phyloP scores from a whole-genome alignment of 2,113 vertebrate species.

The Hipposideros armiger region DNA sequence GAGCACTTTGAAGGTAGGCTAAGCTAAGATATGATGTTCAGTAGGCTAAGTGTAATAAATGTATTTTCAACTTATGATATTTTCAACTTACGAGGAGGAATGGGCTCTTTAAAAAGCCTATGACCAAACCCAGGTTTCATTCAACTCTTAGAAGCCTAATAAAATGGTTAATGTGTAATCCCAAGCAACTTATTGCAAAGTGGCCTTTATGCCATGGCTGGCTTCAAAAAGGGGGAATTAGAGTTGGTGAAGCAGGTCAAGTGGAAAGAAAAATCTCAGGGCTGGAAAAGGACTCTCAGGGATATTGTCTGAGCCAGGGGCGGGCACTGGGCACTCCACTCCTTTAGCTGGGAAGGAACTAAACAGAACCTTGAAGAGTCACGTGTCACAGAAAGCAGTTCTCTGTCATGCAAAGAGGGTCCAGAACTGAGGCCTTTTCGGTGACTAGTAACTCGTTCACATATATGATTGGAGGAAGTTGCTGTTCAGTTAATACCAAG shows the following conservation, averaged over 20 bases:
- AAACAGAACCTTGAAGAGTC: conserved; percentile 2
- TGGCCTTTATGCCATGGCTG: conserved; percentile 23
- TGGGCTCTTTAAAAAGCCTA: not conserved
- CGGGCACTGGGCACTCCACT: not conserved
- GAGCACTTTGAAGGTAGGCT: not conserved
- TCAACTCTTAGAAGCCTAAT: not conserved
- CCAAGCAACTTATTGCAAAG: conserved; percentile 37
- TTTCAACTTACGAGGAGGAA: not conserved
- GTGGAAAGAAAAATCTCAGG: conserved; percentile 70
- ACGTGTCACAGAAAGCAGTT: conserved; percentile 58
- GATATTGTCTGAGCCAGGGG: not conserved
- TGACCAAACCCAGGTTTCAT: conserved; percentile 40
- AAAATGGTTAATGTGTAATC: conserved; percentile 46
- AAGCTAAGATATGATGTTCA: not conserved
- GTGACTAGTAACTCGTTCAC: not conserved
- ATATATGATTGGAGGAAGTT: not conserved
- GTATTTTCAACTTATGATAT: not conserved
- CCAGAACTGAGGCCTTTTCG: conserved; percentile 10
- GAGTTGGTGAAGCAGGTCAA: conserved; percentile 72
- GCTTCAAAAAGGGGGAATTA: conserved; percentile 63
- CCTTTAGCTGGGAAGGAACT: not conserved
- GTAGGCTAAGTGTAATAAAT: not conserved
- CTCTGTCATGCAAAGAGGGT: conserved; percentile 4
- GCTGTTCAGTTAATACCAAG: not conserved
- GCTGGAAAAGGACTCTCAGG: conserved; percentile 41